phyloP scores from a whole-genome alignment of 1,140 invertebrate genomes.

The Orius insidiosus region DNA sequence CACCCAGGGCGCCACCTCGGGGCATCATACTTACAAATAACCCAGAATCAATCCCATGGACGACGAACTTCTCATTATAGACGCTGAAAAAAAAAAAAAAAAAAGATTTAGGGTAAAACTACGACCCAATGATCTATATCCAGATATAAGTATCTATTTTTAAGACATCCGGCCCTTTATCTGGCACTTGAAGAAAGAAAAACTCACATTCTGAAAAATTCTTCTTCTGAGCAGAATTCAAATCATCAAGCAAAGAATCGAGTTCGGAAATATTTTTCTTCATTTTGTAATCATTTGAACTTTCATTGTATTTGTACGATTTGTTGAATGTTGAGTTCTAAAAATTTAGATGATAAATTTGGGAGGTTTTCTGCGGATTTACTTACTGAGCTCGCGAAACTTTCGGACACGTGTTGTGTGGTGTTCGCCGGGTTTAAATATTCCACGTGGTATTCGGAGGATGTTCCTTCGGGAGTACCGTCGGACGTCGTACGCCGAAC shows the following conservation, averaged over 20 bases:
- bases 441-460: conserved; percentile 27
- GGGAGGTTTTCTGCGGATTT: not conserved
- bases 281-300: conserved; percentile 12
- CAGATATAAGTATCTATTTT: not conserved
- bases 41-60: conserved; percentile 18
- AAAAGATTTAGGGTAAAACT: not conserved
- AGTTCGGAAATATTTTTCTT: conserved; percentile 23
- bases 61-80: conserved; percentile 3
- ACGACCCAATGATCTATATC: not conserved
- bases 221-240: conserved; percentile 23
- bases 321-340: not conserved
- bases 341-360: not conserved
- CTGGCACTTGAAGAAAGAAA: conserved; percentile 2
- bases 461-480: conserved; percentile 16
- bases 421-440: conserved; percentile 31
- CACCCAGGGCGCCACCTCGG: too few species aligned
- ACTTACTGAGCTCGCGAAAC: not conserved
- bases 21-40: conserved; percentile 4
- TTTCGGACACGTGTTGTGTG: conserved; percentile 20
- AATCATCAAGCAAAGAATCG: conserved; percentile 22
- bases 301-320: not conserved
- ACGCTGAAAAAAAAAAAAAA: conserved; percentile 1
- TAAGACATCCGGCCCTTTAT: not conserved
- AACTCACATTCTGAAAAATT: conserved; percentile 21
- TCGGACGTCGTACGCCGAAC: conserved; percentile 19